phyloP scores from a whole-genome alignment of 92 coral and sea anemone species.

The Diadumene lineata region DNA sequence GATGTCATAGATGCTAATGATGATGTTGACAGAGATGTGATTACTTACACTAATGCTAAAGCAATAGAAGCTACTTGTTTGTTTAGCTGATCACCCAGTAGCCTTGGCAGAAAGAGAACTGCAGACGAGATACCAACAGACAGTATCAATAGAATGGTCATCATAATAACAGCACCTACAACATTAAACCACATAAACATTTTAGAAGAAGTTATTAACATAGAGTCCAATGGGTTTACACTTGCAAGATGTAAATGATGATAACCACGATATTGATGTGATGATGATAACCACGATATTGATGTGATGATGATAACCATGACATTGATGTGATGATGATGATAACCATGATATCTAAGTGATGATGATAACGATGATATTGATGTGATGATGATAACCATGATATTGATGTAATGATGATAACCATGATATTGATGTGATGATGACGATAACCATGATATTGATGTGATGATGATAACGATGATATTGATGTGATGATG shows the following conservation, averaged over 20 bases:
- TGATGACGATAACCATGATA: not conserved
- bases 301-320: not conserved
- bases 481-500: not conserved
- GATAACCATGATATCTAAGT: not conserved
- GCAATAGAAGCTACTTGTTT: not conserved
- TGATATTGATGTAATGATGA: not conserved
- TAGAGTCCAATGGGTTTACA: too few species aligned
- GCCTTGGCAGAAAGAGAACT: constrained; percentile 12
- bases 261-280: not conserved
- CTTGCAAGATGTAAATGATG: not conserved
- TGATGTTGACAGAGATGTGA: not conserved
- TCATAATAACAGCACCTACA: constrained; percentile 19
- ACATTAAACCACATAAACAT: not conserved
- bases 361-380: not conserved
- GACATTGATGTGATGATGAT: not conserved
- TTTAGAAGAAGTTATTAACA: too few species aligned
- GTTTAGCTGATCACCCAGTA: constrained; percentile 4
- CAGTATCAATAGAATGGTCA: constrained; percentile 16
- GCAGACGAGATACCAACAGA: constrained; percentile 5
- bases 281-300: not conserved
- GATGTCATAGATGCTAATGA: not conserved
- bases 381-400: not conserved
- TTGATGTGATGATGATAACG: not conserved
- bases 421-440: not conserved
- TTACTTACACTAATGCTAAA: constrained; percentile 30